Conservation (phyloP, 1,140 invertebrate genomes). For the Lamellibrachia luymesi region DNA sequence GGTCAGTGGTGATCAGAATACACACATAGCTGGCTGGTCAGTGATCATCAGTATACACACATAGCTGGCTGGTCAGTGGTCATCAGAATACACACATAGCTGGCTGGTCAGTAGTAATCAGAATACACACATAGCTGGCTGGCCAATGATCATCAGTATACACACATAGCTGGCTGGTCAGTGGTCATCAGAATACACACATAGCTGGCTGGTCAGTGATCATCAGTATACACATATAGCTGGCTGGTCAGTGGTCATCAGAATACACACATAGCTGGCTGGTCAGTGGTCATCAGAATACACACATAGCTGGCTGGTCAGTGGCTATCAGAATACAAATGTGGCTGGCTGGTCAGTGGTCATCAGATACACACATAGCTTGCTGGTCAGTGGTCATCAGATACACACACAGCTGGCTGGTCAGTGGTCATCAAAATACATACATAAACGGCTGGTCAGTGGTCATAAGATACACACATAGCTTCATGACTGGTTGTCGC, state of each 20-base stretch:
- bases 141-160: conserved; percentile 96
- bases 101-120: neutral
- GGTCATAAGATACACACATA: conserved; percentile 93
- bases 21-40: conserved; percentile 41
- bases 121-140: conserved; percentile 63
- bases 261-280: conserved; percentile 79
- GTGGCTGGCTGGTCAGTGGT: neutral
- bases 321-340: too few species aligned
- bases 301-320: conserved; percentile 53
- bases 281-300: conserved; percentile 96
- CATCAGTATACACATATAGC: conserved; percentile 87
- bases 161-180: conserved; percentile 53
- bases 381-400: too few species aligned
- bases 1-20: neutral
- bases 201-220: conserved; percentile 82
- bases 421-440: conserved; percentile 45
- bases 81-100: conserved; percentile 87
- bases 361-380: conserved; percentile 65
- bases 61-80: conserved; percentile 91
- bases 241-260: neutral
- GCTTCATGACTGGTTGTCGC: neutral
- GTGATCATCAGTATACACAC: conserved; percentile 61
- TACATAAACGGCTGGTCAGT: conserved; percentile 90
- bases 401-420: conserved; percentile 37
- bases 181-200: too few species aligned